A percentile compares a stretch with the other conserved stretches of the same genome.
Conservation (phyloP, 1,140 invertebrate species). For the Bombus pascuorum region DNA sequence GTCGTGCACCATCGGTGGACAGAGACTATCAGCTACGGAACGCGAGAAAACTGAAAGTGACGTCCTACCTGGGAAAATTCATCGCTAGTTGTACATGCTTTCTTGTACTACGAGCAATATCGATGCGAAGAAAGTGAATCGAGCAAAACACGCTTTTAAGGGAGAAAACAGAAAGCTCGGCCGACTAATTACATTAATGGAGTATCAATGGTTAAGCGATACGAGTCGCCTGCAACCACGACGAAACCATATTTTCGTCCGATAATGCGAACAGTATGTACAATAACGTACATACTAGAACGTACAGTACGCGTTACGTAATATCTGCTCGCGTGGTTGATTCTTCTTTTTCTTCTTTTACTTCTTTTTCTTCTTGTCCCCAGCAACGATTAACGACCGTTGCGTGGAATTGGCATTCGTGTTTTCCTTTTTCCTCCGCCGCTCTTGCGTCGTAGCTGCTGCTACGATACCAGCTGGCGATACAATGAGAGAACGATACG, state of each 20-base stretch:
- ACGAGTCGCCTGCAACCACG: neutral
- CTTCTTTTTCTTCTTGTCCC: neutral
- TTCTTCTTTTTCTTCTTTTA: constrained; percentile 33
- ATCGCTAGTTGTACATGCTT: neutral
- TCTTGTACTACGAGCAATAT: neutral
- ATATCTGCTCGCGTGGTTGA: constrained; percentile 54
- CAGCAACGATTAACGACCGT: constrained; percentile 40
- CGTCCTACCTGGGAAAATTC: neutral
- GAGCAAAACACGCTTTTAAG: neutral
- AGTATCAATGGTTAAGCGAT: constrained; percentile 36
- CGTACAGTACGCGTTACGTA: constrained; percentile 54
- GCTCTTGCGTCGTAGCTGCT: constrained; percentile 23
- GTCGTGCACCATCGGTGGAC: neutral
- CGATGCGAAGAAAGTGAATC: neutral
- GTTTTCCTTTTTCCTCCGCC: constrained; percentile 18
- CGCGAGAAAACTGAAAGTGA: neutral
- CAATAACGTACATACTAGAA: no score
- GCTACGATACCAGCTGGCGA: constrained; percentile 6
- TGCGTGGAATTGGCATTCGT: constrained; percentile 8
- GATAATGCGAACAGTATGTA: constrained; percentile 4
- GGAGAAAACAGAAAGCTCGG: neutral
- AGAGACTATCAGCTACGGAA: neutral
- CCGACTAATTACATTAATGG: constrained; percentile 29
- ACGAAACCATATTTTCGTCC: constrained; percentile 56
- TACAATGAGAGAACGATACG: neutral